Evolutionary conservation across 2,113 vertebrate genomes (phyloP).

Genomic region (Sclerurus mexicanus): DNA sequence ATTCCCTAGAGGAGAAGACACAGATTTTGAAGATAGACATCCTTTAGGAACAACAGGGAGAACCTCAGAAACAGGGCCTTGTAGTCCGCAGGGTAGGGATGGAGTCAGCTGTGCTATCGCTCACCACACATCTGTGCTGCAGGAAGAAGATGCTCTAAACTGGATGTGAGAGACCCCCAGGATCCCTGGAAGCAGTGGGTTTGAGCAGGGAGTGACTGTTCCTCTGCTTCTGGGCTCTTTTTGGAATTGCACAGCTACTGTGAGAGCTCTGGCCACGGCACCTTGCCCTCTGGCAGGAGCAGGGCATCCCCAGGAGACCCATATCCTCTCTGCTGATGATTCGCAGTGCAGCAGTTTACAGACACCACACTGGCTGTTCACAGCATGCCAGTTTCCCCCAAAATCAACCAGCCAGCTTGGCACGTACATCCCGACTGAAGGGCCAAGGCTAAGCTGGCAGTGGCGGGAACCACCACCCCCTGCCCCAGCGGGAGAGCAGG

Average conservation of each 20-base stretch:
- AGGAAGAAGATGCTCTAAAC: neutral
- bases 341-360: neutral
- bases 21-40: neutral
- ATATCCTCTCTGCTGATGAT: fast-evolving
- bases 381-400: neutral
- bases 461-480: neutral
- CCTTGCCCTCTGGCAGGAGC: neutral
- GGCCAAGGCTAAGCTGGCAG: neutral
- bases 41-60: neutral
- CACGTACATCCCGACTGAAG: fast-evolving
- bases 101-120: neutral
- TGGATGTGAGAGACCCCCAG: fast-evolving
- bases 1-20: neutral
- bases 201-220: neutral
- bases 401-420: neutral
- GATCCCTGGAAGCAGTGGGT: fast-evolving
- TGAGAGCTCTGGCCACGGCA: neutral
- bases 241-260: fast-evolving
- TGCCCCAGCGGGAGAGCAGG: neutral
- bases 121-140: fast-evolving
- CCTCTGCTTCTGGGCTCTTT: neutral
- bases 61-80: neutral
- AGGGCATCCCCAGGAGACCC: neutral
- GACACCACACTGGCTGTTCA: neutral
- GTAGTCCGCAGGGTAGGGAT: neutral